Evolutionary conservation across 30 jellyfish, hydroid and myxozoan species (phyloP).

Genomic region (Hydractinia echinata): DNA sequence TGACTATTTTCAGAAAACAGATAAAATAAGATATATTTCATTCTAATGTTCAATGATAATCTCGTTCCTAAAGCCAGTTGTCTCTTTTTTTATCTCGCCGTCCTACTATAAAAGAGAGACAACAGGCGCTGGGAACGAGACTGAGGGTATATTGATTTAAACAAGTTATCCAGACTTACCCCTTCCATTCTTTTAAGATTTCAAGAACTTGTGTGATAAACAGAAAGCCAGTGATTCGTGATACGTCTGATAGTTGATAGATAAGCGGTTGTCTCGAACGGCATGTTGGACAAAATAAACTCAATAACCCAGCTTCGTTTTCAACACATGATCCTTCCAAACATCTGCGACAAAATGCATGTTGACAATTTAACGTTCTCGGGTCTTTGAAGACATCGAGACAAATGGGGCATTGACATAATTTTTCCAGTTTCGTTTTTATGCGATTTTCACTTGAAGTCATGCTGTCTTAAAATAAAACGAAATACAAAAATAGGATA

Average conservation of each 20-base stretch:
- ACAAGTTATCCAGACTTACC: no score
- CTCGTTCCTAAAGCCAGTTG: no score
- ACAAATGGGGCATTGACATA: conserved; percentile 38
- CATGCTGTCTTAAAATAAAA: neutral
- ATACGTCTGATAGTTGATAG: neutral
- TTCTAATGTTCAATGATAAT: no score
- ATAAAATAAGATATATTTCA: no score
- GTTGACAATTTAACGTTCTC: conserved; percentile 29
- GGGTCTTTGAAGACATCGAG: conserved; percentile 30
- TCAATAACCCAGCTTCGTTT: neutral
- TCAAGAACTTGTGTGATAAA: conserved; percentile 19
- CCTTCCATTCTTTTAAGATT: conserved; percentile 8
- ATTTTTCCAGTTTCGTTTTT: conserved; percentile 25
- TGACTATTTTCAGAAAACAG: no score
- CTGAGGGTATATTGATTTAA: no score
- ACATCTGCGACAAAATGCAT: conserved; percentile 25
- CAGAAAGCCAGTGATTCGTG: neutral
- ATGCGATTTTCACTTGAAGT: neutral
- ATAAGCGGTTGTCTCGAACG: conserved; percentile 41
- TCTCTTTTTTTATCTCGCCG: no score
- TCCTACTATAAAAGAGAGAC: no score
- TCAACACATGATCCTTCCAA: conserved; percentile 24
- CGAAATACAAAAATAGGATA: no score
- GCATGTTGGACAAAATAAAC: conserved; percentile 27
- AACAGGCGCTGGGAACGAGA: no score